Evolutionary conservation across 2,888 invertebrate species (phyloP).

Genomic region (Brachypalpus laphriformis): DNA sequence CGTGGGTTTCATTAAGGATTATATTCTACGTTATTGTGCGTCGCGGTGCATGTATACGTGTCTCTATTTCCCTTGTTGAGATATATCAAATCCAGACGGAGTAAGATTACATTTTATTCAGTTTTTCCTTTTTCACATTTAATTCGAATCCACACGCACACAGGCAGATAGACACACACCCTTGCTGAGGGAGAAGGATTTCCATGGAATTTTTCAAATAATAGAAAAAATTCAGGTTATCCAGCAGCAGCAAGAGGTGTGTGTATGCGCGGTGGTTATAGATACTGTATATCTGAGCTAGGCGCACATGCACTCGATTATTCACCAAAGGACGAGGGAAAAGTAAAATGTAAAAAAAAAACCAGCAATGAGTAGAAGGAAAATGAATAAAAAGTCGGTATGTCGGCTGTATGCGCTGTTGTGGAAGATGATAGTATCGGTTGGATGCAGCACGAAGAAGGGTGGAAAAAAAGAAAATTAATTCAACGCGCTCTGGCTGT

Average conservation of each 20-base stretch:
- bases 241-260: background rate
- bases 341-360: too few species aligned
- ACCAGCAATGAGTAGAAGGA: background rate
- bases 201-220: slow-evolving; percentile 54
- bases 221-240: slow-evolving; percentile 55
- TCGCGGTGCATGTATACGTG: background rate
- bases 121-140: slow-evolving; percentile 33
- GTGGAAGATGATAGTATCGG: slow-evolving; percentile 19
- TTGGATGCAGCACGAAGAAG: slow-evolving; percentile 15
- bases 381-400: slow-evolving; percentile 14
- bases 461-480: slow-evolving; percentile 50
- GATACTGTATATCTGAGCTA: background rate
- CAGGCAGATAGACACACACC: background rate
- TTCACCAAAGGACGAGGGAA: slow-evolving; percentile 35
- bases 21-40: slow-evolving; percentile 45
- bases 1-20: slow-evolving; percentile 65
- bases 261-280: too few species aligned
- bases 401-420: background rate
- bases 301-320: slow-evolving; percentile 53
- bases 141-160: slow-evolving; percentile 27
- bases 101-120: slow-evolving; percentile 66
- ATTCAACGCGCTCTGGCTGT: slow-evolving; percentile 45
- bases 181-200: slow-evolving; percentile 18
- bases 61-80: background rate
- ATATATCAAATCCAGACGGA: slow-evolving; percentile 61